A percentile compares a stretch with the other conserved stretches of the same genome.
Conservation (phyloP, 2,888 invertebrate species). For the Dusona sp. region DNA sequence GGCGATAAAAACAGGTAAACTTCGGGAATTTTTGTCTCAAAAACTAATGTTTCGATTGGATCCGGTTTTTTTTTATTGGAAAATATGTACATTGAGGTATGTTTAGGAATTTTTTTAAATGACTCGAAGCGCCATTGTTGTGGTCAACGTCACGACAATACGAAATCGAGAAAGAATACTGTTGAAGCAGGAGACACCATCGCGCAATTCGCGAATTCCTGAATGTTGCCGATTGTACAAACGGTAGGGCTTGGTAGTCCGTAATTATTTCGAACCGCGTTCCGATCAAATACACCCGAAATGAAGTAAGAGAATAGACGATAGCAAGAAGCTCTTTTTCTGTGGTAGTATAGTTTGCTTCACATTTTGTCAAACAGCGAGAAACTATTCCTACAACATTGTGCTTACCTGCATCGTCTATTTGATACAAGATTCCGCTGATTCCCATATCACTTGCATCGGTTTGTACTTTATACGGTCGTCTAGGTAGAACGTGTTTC, state of each 20-base stretch:
- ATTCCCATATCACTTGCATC: constrained; percentile 63
- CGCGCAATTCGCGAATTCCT: constrained; percentile 23
- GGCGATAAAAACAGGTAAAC: too few relatives aligned
- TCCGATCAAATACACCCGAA: constrained; percentile 69
- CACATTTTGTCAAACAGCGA: constrained; percentile 61
- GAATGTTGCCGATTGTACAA: constrained; percentile 16
- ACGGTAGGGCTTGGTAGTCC: constrained; percentile 42
- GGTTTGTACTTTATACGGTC: constrained; percentile 60
- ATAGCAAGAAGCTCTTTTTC: constrained; percentile 51
- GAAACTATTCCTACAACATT: constrained; percentile 69
- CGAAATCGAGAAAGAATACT: constrained; percentile 34
- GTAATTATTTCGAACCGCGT: constrained; percentile 63
- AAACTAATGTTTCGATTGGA: too few relatives aligned
- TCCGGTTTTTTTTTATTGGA: too few relatives aligned
- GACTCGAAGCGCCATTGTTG: too few relatives aligned
- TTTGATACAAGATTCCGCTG: constrained; percentile 65
- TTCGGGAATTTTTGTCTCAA: too few relatives aligned
- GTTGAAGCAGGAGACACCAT: constrained; percentile 41
- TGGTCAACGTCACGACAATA: constrained; percentile 43
- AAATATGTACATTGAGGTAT: too few relatives aligned
- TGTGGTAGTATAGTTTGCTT: constrained; percentile 49
- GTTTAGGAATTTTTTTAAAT: too few relatives aligned
- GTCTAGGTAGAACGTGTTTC: constrained; percentile 38
- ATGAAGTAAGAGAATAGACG: constrained; percentile 63
- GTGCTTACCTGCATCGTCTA: constrained; percentile 23